Evolutionary conservation across 2,888 invertebrate genomes (phyloP).

Genomic region (Strigamia transsilvanica): DNA sequence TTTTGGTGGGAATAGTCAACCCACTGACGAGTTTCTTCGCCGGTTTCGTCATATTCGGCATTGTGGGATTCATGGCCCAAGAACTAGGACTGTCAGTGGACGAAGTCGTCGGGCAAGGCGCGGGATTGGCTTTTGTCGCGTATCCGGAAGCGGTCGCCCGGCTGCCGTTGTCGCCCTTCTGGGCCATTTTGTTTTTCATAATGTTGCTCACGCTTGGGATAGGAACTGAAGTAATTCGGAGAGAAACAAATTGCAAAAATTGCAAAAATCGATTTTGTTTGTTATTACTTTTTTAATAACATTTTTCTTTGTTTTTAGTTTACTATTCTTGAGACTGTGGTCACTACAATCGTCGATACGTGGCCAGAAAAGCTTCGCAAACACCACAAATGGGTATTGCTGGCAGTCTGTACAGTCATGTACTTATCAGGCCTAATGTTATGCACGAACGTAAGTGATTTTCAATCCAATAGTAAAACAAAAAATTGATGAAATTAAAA

Average conservation of each 20-base stretch:
- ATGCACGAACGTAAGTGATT: conserved; percentile 69
- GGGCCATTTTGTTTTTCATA: conserved; percentile 60
- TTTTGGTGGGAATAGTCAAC: conserved; percentile 63
- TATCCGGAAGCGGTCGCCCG: conserved; percentile 60
- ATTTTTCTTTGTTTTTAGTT: conserved; percentile 64
- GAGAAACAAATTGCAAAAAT: not conserved
- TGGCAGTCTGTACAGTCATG: conserved; percentile 72
- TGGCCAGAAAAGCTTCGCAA: conserved; percentile 64
- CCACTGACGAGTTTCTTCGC: conserved; percentile 65
- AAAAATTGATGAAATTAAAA: no score
- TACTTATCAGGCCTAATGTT: conserved; percentile 78
- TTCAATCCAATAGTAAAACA: no score
- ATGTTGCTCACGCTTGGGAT: conserved; percentile 58
- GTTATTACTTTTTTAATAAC: conserved; percentile 13
- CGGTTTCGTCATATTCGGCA: conserved; percentile 65
- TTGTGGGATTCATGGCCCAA: conserved; percentile 66
- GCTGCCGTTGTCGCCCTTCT: conserved; percentile 59
- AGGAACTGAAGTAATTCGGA: conserved; percentile 54
- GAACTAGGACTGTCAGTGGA: conserved; percentile 62
- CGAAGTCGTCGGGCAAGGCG: conserved; percentile 60
- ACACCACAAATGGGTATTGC: conserved; percentile 68
- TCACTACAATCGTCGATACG: conserved; percentile 67
- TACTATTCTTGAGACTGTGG: conserved; percentile 67
- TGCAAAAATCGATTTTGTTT: conserved; percentile 26
- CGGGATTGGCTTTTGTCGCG: conserved; percentile 60